Evolutionary conservation across 92 coral and sea anemone genomes (phyloP), one percentile per base, ranked within the genome.

Genomic region (Phenganax stokvisi): DNA sequence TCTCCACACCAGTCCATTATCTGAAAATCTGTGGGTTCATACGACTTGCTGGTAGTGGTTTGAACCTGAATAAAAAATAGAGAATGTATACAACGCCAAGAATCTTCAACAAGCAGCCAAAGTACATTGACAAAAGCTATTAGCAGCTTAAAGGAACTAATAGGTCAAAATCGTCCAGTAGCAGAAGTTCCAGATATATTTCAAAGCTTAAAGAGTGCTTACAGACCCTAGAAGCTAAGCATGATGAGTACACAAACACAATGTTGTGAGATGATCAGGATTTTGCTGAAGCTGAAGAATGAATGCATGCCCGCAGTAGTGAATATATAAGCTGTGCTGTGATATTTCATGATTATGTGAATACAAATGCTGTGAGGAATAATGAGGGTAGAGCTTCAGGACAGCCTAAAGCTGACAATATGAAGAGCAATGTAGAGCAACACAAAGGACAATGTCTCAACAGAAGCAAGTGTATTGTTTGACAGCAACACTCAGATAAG

Each of bases 91-190:
- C 0, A 77, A 83, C 64, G 84, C 81, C 27, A 87, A 76, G 69
- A 87, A 83, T 65, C 61, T 83, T 12, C 85, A 84, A 6, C 87
- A 85, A 51, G 77, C 84, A 8, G 85, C 85, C 28, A 83, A 87
- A 53, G 78, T 57, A 16, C 80, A 0, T 25, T 87, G 3, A 87
- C 85, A 13, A 53, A 85, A 74, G 67, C 69, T 27, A 65, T 84
- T 30, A 83, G 81, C 52, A 68, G 84, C 16, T 84, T 66, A 25
- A 76, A 83, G 7, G 71, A 51, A 28, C 67, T 86, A 6, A 44
- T 81, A 0, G 80, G 62, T 3, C 81, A 87, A 16, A 68, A 11
- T 12, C 80, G 86, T 6, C 79, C 83, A 55, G 30, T 56, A 57
- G 52, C 27, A 52, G 89, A 86, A 82, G 76, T 82, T 1, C 37